Percentiles rank a stretch among this genome's conserved stretches.
Conservation (phyloP, 2,888 invertebrate genomes). For the Scaptomyza parva region DNA sequence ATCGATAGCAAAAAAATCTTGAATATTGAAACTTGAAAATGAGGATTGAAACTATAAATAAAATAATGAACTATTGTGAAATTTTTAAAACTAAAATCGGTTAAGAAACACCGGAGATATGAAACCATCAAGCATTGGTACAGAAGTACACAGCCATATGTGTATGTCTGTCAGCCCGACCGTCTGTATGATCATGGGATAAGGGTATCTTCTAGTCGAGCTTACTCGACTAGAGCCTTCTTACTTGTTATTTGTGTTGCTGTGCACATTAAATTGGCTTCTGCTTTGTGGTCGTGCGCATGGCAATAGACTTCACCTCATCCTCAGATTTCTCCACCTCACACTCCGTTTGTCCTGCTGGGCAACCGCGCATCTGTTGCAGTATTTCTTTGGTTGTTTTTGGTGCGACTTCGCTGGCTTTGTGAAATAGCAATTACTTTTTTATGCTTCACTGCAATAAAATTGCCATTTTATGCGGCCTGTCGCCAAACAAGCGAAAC, state of each 20-base stretch:
- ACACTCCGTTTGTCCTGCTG: constrained; percentile 18
- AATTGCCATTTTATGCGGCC: constrained; percentile 81
- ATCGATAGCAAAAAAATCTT: too few species aligned
- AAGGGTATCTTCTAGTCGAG: too few species aligned
- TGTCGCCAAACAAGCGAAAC: constrained; percentile 67
- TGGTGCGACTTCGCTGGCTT: constrained; percentile 51
- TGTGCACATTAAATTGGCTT: constrained; percentile 73
- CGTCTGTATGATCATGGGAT: too few species aligned
- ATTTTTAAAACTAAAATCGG: too few species aligned
- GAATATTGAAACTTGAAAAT: too few species aligned
- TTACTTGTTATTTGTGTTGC: too few species aligned
- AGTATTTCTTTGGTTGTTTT: constrained; percentile 37
- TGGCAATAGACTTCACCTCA: constrained; percentile 38
- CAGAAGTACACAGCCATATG: too few species aligned
- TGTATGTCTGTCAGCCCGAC: constrained; percentile 29
- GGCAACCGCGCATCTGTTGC: constrained; percentile 66
- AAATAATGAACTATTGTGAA: too few species aligned
- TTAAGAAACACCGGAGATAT: too few species aligned
- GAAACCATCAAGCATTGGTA: too few species aligned
- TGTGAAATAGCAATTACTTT: constrained; percentile 80
- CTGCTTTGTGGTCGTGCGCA: constrained; percentile 46
- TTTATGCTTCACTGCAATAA: constrained; percentile 79
- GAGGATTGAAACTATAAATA: too few species aligned
- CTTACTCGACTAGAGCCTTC: too few species aligned
- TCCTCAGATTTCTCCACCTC: neutral